A percentile compares a stretch with the other conserved stretches of the same genome.
Conservation (phyloP, 2,113 vertebrate genomes). For the Prionailurus bengalensis region DNA sequence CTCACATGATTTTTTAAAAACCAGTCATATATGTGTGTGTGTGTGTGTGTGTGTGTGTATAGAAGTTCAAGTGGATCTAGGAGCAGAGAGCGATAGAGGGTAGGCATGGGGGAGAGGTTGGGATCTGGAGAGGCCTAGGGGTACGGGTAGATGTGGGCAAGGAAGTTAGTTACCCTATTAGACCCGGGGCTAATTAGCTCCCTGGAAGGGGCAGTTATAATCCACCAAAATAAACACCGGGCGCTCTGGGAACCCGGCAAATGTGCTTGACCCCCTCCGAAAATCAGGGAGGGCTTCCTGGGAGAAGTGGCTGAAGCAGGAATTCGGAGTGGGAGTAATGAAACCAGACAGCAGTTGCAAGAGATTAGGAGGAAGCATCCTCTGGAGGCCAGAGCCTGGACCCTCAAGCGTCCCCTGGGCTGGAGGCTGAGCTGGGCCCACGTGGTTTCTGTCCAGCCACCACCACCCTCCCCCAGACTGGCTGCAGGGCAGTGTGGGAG, state of each 20-base stretch:
- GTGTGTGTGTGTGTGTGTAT: too few relatives aligned
- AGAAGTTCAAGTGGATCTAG: neutral
- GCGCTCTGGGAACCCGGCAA: neutral
- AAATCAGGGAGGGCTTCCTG: conserved; percentile 23
- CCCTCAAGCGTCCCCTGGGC: neutral
- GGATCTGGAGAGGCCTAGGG: neutral
- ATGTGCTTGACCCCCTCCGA: neutral
- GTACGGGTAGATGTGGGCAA: fast-evolving
- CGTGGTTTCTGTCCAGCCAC: neutral
- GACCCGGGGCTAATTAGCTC: neutral
- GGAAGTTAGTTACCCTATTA: neutral
- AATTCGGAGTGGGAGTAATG: fast-evolving
- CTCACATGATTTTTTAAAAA: neutral
- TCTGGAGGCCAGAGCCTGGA: neutral
- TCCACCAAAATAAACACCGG: neutral
- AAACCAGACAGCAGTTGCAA: neutral
- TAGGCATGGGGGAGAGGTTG: neutral
- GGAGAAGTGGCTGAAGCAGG: neutral
- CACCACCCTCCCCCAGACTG: neutral
- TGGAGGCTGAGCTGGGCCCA: neutral
- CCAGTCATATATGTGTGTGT: neutral
- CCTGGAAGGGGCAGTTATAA: neutral
- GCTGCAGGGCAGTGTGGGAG: neutral
- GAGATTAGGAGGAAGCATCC: neutral
- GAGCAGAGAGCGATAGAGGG: neutral